These are phyloP conservation scores for Gnathonemus longibarbis DNA, from an alignment of 2,113 vertebrate genomes.

Conservation along the genomic window DNA sequence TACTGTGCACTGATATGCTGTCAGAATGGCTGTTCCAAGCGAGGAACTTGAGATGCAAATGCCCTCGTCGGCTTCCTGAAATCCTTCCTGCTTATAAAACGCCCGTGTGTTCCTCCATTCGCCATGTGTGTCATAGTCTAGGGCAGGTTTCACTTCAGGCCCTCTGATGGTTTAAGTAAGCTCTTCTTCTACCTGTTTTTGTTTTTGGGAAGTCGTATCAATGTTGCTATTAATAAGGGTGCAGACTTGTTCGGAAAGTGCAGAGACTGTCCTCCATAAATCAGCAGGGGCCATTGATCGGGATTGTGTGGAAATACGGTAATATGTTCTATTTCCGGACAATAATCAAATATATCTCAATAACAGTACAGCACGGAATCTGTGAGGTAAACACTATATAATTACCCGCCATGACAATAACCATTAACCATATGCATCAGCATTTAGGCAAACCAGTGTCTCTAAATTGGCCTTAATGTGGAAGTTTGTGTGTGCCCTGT, in stretches of 20 bases:
- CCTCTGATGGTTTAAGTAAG: background rate
- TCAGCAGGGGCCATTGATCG: constrained; percentile 70
- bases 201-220: background rate
- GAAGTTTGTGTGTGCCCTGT: background rate
- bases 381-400: background rate
- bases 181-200: background rate
- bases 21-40: background rate
- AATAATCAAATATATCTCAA: background rate
- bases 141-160: constrained; percentile 23
- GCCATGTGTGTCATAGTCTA: background rate
- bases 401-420: background rate
- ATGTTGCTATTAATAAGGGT: background rate
- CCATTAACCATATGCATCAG: background rate
- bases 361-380: background rate
- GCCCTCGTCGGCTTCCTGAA: constrained; percentile 1
- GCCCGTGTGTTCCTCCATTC: background rate
- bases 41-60: constrained; percentile 17
- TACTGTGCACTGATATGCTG: background rate
- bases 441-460: background rate
- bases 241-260: constrained; percentile 48
- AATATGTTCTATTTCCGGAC: background rate
- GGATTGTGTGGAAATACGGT: constrained; percentile 51
- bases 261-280: constrained; percentile 50
- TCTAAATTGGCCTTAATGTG: background rate
- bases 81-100: constrained; percentile 3